A percentile compares a stretch with the other conserved stretches of the same genome.
These are phyloP conservation scores for Tetranychus truncatus DNA, from an alignment of 2,888 invertebrate genomes.

Conservation along the genomic window DNA sequence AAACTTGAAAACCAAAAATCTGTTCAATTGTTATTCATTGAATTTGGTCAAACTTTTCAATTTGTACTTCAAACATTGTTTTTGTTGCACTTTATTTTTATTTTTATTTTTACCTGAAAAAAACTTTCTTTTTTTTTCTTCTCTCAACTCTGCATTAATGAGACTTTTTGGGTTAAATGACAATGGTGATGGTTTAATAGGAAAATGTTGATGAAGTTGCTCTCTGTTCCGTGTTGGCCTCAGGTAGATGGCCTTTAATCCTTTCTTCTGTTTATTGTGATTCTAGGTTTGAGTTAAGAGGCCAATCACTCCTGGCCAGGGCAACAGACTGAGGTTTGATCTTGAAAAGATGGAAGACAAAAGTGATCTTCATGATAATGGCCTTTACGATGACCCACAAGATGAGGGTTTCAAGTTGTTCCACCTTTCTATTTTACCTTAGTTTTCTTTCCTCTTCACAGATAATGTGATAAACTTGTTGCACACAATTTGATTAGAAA, in stretches of 20 bases:
- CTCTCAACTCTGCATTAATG: not conserved
- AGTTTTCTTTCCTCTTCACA: not conserved
- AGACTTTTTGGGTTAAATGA: not conserved
- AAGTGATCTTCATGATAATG: not conserved
- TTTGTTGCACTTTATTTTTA: not conserved
- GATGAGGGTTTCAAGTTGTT: not conserved
- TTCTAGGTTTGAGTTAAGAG: not conserved
- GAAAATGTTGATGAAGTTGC: not conserved
- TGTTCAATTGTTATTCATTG: too few relatives aligned
- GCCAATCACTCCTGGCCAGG: conserved; percentile 1
- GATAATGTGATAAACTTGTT: not conserved
- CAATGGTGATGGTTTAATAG: not conserved
- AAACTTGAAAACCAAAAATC: too few relatives aligned
- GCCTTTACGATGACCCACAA: not conserved
- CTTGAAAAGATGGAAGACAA: not conserved
- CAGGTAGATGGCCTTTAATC: not conserved
- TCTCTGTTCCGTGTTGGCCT: not conserved
- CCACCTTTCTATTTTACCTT: not conserved
- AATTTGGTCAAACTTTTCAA: too few relatives aligned
- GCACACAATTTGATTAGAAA: too few relatives aligned
- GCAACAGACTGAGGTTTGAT: not conserved
- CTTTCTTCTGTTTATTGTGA: not conserved
- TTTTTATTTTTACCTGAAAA: not conserved
- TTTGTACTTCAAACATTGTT: not conserved
- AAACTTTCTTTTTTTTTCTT: not conserved